phyloP scores from a whole-genome alignment of 2,888 invertebrate genomes.

The Cremastinae sp. region DNA sequence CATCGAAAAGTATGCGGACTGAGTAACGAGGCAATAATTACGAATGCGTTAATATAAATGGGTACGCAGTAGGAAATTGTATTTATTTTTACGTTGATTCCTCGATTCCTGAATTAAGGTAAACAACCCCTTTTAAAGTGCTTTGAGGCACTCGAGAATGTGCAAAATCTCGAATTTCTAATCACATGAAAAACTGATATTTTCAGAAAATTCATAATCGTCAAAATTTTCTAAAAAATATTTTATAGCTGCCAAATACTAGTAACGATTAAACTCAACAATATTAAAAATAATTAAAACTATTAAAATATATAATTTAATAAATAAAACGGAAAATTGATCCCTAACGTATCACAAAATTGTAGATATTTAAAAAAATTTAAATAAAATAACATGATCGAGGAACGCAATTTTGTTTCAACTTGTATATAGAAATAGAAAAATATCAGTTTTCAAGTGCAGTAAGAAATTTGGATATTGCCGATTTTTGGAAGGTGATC shows the following conservation, averaged over 20 bases:
- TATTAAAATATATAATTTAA: conserved; percentile 19
- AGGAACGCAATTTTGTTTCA: conserved; percentile 3
- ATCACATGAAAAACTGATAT: not conserved
- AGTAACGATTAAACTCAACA: too few species aligned
- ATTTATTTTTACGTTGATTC: not conserved
- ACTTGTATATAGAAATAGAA: conserved; percentile 3
- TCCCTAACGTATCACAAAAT: too few species aligned
- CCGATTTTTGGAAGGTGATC: not conserved
- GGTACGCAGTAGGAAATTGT: not conserved
- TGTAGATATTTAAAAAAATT: too few species aligned
- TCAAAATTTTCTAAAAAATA: not conserved
- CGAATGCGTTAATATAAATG: too few species aligned
- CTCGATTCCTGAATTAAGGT: conserved; percentile 16
- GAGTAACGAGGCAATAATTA: too few species aligned
- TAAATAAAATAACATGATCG: too few species aligned
- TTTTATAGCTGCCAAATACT: not conserved
- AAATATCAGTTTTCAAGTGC: not conserved
- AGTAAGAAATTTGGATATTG: conserved; percentile 3
- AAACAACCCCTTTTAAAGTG: conserved; percentile 13
- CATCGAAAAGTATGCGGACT: too few species aligned
- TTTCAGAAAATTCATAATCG: not conserved
- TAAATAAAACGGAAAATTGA: not conserved
- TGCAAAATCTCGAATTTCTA: not conserved
- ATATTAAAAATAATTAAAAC: too few species aligned
- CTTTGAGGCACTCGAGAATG: conserved; percentile 10